Evolutionary conservation across 1,140 invertebrate genomes (phyloP), one percentile per base, ranked within the genome.

Genomic region (Phortica variegata): DNA sequence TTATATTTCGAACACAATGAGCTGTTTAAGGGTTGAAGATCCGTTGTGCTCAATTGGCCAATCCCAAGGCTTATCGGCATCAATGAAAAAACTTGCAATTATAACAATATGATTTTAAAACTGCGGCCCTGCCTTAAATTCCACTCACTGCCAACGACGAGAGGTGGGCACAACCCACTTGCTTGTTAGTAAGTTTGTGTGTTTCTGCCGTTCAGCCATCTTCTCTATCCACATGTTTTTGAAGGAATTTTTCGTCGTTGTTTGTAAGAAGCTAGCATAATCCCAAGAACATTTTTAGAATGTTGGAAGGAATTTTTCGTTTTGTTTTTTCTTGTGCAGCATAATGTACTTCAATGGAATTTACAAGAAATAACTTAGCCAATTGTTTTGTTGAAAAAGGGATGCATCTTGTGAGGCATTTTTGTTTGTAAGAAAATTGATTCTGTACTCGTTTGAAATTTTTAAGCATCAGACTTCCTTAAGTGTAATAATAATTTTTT

Each of bases 321-420:
- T 29, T 29, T 29, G 6, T 6, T 29, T 29, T 29, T 34, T 34
- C 13, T 46, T 49, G 26, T 51, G 41, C 59, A 69, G 60, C 56
- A 60, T 68, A 68, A 68, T 68, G 48, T 61, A 68, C 57, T 68
- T 54, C 33, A 60, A 60, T 56, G 63, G 60, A 68, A 68, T 68
- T 54, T 40, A 43, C 60, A 55, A 50, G 66, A 59, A 66, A 69
- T 68, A 63, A 63, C 60, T 54, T 60, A 49, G 57, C 36, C 53
- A 55, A 69, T 59, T 53, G 43, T 43, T 37, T 26, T 41, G 10
- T 5, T 10, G 10, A 10, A 26, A 26, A n/a, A 26, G 10, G 23
- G 23, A 26, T 26, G 10, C 23, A 10, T 10, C 5, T 26, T 26
- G 10, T 6, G 10, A 26, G 23, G 23, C 23, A 26, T 10, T 26